phyloP scores from a whole-genome alignment of 2,888 invertebrate species.

The Drosophila robusta region DNA sequence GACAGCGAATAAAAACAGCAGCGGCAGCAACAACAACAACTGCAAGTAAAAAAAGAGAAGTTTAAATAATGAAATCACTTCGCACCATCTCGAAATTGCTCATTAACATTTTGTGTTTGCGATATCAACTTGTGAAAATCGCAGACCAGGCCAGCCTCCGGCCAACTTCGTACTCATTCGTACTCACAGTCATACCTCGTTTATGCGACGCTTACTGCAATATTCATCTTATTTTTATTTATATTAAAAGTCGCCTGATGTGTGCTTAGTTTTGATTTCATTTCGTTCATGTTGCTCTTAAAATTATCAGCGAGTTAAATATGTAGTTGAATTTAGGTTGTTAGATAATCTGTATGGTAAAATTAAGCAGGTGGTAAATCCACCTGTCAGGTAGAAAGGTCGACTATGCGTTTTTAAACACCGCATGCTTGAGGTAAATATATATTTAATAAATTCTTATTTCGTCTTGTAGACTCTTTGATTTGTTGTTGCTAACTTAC shows the following conservation, averaged over 20 bases:
- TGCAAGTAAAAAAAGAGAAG: slow-evolving; percentile 58
- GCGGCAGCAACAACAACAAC: slow-evolving; percentile 20
- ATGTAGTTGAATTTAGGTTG: not conserved
- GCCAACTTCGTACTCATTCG: slow-evolving; percentile 25
- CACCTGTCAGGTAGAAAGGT: not conserved
- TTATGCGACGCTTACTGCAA: slow-evolving; percentile 28
- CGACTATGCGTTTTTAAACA: too few relatives aligned
- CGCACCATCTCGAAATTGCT: slow-evolving; percentile 86
- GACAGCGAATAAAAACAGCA: slow-evolving; percentile 37
- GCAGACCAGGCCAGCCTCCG: slow-evolving; percentile 61
- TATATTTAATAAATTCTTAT: too few relatives aligned
- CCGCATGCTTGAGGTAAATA: too few relatives aligned
- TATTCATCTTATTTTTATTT: not conserved
- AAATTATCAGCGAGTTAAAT: not conserved
- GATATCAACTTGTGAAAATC: slow-evolving; percentile 86
- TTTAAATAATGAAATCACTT: slow-evolving; percentile 84
- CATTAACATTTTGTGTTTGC: slow-evolving; percentile 86
- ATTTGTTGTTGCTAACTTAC: too few relatives aligned
- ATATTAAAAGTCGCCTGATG: too few relatives aligned
- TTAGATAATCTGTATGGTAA: not conserved
- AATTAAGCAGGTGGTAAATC: not conserved
- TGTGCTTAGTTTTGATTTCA: too few relatives aligned
- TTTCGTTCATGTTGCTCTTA: too few relatives aligned
- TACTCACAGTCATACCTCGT: slow-evolving; percentile 26
- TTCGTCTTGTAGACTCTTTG: too few relatives aligned